These are phyloP conservation scores for Oreochromis niloticus DNA, from an alignment of 2,113 vertebrate species.

Conservation along the genomic window DNA sequence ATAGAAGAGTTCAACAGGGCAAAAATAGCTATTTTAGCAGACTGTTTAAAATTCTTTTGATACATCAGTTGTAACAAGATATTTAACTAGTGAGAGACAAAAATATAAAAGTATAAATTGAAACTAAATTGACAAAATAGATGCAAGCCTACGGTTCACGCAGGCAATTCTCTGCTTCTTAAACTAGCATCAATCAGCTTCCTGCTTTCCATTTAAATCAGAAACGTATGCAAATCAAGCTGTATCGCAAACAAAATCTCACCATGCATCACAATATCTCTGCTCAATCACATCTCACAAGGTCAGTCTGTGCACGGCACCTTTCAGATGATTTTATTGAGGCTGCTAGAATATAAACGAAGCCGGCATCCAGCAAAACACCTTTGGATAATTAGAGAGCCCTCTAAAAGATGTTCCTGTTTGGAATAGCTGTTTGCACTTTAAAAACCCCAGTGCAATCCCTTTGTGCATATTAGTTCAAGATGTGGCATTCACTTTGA, in stretches of 20 bases:
- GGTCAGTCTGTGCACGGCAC: background rate
- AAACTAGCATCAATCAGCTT: background rate
- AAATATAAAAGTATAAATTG: background rate
- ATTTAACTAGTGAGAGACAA: background rate
- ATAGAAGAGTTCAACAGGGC: background rate
- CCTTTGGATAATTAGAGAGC: background rate
- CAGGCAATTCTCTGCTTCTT: background rate
- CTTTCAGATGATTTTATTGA: background rate
- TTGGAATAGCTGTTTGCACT: background rate
- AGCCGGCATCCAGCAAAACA: background rate
- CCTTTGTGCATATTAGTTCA: background rate
- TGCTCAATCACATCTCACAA: background rate
- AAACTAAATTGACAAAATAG: background rate
- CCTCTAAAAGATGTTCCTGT: background rate
- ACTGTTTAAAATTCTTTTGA: background rate
- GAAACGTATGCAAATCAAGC: background rate
- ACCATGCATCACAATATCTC: background rate
- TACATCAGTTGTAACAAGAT: background rate
- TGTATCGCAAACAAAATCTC: background rate
- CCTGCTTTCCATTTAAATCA: background rate
- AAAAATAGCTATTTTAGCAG: background rate
- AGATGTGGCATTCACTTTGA: background rate
- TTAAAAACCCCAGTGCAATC: background rate
- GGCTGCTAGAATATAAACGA: slow-evolving; percentile 1
- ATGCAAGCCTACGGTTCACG: background rate